phyloP scores from a whole-genome alignment of 2,888 invertebrate genomes.

The Eurois occulta region DNA sequence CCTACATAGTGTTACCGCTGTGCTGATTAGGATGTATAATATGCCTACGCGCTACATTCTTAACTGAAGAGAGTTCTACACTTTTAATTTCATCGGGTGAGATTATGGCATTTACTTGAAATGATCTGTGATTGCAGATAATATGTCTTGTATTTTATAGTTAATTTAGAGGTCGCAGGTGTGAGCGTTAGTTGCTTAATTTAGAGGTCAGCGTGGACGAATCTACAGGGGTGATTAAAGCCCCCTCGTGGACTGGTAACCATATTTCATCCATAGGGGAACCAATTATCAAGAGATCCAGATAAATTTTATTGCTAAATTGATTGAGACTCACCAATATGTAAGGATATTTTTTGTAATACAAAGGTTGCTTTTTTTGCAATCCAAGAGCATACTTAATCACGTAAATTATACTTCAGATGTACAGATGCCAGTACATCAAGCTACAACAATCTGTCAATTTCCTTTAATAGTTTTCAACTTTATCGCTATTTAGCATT shows the following conservation, averaged over 20 bases:
- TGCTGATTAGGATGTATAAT: too few species aligned
- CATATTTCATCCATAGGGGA: background rate
- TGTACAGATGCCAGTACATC: too few species aligned
- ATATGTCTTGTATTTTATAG: background rate
- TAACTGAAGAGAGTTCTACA: background rate
- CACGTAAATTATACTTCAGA: background rate
- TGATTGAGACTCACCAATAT: too few species aligned
- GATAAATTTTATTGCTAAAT: background rate
- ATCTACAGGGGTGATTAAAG: background rate
- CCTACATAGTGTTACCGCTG: too few species aligned
- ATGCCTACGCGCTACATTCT: too few species aligned
- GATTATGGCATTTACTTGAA: background rate
- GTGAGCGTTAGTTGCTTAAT: background rate
- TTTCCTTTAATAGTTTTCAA: too few species aligned
- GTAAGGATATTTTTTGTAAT: too few species aligned
- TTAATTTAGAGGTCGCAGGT: background rate
- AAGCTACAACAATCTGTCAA: too few species aligned
- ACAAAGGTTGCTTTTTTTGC: background rate
- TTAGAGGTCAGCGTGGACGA: background rate
- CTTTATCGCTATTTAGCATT: too few species aligned
- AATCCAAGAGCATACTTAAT: background rate
- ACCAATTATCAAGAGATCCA: background rate
- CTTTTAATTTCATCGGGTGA: background rate
- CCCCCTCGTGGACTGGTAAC: background rate
- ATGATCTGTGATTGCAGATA: background rate